Percentiles rank a stretch among this genome's conserved stretches.
These are phyloP conservation scores for Hystrix cristata DNA, from an alignment of 2,113 vertebrate genomes.

Conservation along the genomic window DNA sequence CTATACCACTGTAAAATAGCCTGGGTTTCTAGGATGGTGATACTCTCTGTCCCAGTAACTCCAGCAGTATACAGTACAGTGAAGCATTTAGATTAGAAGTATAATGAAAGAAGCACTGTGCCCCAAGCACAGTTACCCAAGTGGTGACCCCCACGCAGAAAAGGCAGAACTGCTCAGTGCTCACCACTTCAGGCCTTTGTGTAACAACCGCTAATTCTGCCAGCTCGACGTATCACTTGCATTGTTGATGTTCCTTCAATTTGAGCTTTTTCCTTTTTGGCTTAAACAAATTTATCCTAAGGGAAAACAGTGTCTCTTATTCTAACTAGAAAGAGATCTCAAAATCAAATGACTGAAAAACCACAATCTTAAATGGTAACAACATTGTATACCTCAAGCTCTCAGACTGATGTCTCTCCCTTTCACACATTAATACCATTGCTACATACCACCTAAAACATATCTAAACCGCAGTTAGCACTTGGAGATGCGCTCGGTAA, in stretches of 20 bases:
- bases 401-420: background rate
- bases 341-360: conserved; percentile 27
- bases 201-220: background rate
- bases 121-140: background rate
- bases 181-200: background rate
- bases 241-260: background rate
- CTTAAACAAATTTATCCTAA: conserved; percentile 7
- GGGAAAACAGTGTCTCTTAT: background rate
- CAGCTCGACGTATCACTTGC: background rate
- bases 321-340: background rate
- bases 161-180: background rate
- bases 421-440: background rate
- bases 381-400: background rate
- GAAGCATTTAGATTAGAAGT: background rate
- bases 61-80: background rate
- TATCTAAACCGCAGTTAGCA: background rate
- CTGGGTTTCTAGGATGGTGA: background rate
- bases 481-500: background rate
- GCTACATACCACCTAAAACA: background rate
- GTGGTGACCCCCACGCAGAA: background rate
- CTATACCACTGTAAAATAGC: background rate
- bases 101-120: background rate
- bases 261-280: background rate
- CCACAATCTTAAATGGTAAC: background rate
- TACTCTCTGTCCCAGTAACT: background rate